These are phyloP conservation scores for Turnix velox DNA, from an alignment of 2,113 vertebrate species.

Conservation along the genomic window DNA sequence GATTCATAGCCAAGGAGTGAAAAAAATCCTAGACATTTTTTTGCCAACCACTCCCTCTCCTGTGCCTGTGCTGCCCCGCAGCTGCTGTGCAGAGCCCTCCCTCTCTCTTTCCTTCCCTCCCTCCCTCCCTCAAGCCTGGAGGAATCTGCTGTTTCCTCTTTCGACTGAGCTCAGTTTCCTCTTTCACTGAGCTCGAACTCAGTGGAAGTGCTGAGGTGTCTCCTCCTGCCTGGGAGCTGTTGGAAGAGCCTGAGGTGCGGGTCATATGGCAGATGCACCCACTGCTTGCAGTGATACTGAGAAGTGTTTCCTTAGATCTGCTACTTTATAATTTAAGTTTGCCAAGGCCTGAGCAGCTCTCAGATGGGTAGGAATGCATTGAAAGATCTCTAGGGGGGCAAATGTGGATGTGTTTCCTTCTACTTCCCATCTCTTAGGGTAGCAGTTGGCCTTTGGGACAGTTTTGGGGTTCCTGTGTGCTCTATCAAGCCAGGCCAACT, in stretches of 20 bases:
- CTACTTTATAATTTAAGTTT: background rate
- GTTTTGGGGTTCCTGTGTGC: too few relatives aligned
- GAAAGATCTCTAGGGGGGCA: background rate
- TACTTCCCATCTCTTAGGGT: background rate
- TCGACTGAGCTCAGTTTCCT: background rate
- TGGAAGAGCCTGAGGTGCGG: rapidly evolving
- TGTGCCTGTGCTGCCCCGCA: constrained; percentile 17
- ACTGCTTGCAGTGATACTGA: rapidly evolving
- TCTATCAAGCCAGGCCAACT: too few relatives aligned
- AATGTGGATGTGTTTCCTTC: background rate
- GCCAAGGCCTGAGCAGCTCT: rapidly evolving
- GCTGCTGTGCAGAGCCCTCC: background rate
- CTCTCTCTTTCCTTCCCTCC: too few relatives aligned
- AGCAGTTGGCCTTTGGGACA: background rate
- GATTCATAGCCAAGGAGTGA: background rate
- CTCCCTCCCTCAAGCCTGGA: background rate
- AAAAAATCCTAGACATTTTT: background rate
- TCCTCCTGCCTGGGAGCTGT: rapidly evolving
- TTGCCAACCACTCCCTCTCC: background rate
- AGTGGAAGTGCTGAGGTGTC: background rate
- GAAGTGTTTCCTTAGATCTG: rapidly evolving
- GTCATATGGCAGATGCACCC: background rate
- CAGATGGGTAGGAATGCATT: background rate
- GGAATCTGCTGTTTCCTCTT: constrained; percentile 11
- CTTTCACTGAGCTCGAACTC: too few relatives aligned